Evolutionary conservation across 1,140 invertebrate species (phyloP), one percentile per base, ranked within the genome.

Genomic region (Saccostrea echinata): DNA sequence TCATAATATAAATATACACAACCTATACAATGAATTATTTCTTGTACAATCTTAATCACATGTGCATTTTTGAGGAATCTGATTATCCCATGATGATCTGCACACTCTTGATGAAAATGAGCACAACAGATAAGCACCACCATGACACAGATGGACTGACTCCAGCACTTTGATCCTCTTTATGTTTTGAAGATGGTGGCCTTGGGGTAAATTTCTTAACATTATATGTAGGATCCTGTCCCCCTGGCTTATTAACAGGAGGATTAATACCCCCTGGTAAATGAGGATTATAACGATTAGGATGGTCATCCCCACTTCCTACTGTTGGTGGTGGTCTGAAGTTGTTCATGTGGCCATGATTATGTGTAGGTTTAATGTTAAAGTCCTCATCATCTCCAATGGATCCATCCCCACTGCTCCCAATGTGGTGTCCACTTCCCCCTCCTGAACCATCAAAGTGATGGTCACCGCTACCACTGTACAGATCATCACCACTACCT

Each of bases 301-400:
- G 24, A 30, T 33, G 24, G 27, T 30, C 24, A 1, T 30, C 30
- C 6, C 68, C 68, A 30, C 68, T 76, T 24, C 68, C 68, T 27
- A 30, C 27, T 12, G 27, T 24, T 30, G 30, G 24, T n/a, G 55
- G 55, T 3, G 68, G 24, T 71, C 27, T 27, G 68, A 30, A 30
- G 68, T 76, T 18, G 9, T 27, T 16, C 55, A 61, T 61, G 55
- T 61, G 18, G 55, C 27, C 27, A 13, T 30, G 68, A 16, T 76
- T 33, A 33, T 33, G 9, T 16, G 35, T 53, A 18, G 82, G 43
- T 64, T 43, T 85, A 64, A 27, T 55, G 51, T 64, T 68, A 16
- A 64, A n/a, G 33, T 57, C 53, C 21, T 87, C 82, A 68, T 87
- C 88, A 43, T 87, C 86, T 24, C 84, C 84, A 83, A 81, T 83